These are phyloP conservation scores for Gerris lacustris DNA, from an alignment of 2,888 invertebrate species.

Conservation along the genomic window DNA sequence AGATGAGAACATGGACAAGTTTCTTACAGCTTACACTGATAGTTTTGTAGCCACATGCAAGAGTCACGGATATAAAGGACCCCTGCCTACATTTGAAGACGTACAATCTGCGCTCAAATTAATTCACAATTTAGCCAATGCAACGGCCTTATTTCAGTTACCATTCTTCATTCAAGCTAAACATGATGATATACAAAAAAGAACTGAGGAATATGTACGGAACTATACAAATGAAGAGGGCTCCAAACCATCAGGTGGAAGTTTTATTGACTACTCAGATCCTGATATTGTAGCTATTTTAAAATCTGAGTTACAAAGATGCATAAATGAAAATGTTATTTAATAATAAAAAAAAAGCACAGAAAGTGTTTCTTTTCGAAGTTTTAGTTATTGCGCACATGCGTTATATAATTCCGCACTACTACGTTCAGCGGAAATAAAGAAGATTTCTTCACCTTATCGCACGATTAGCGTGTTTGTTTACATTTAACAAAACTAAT, in stretches of 20 bases:
- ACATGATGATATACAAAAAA: not conserved
- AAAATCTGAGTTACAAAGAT: not conserved
- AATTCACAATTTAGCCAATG: not conserved
- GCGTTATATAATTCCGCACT: too few species aligned
- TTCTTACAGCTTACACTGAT: not conserved
- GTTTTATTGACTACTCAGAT: not conserved
- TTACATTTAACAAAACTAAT: too few species aligned
- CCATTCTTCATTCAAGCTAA: not conserved
- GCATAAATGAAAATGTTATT: not conserved
- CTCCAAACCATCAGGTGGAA: not conserved
- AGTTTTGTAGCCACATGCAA: not conserved
- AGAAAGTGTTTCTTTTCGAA: too few species aligned
- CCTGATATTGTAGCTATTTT: not conserved
- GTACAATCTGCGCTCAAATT: not conserved
- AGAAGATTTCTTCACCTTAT: too few species aligned
- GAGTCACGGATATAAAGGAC: not conserved
- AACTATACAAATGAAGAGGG: not conserved
- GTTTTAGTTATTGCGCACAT: too few species aligned
- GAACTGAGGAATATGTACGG: not conserved
- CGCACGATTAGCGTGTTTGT: too few species aligned
- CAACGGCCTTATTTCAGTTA: not conserved
- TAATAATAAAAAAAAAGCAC: too few species aligned
- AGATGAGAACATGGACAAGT: not conserved
- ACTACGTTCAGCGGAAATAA: too few species aligned
- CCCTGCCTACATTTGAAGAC: not conserved